Evolutionary conservation across 2,113 vertebrate species (phyloP).

Genomic region (Cyprinus carpio): DNA sequence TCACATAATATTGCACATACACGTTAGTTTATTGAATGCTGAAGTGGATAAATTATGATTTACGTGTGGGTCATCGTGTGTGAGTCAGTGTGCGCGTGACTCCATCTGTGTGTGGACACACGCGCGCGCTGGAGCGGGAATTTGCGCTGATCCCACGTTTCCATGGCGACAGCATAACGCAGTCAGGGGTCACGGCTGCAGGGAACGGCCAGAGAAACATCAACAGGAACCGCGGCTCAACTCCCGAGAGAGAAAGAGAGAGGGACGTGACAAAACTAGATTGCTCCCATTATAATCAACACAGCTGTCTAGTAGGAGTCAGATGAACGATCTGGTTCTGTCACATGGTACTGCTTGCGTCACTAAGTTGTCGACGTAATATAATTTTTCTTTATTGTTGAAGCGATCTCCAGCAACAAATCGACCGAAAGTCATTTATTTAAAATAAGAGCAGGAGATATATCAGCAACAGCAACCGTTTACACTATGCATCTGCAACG

Average conservation of each 20-base stretch:
- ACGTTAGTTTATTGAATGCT: background rate
- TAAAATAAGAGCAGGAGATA: background rate
- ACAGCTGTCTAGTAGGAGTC: background rate
- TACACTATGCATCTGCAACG: background rate
- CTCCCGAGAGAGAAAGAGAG: background rate
- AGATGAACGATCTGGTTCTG: background rate
- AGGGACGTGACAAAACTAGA: slow-evolving; percentile 29
- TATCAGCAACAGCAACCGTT: background rate
- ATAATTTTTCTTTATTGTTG: background rate
- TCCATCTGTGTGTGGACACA: background rate
- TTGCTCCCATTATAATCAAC: background rate
- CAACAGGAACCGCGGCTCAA: slow-evolving; percentile 50
- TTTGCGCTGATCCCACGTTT: slow-evolving; percentile 50
- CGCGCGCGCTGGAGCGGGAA: slow-evolving; percentile 6
- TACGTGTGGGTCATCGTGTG: background rate
- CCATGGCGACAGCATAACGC: slow-evolving; percentile 60
- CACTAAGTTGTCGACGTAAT: background rate
- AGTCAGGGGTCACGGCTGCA: slow-evolving; percentile 29
- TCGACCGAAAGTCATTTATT: background rate
- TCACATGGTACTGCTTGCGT: background rate
- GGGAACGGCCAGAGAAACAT: slow-evolving; percentile 49
- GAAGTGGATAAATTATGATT: background rate
- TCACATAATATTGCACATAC: background rate
- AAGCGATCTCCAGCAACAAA: background rate
- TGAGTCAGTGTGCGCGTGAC: background rate